Evolutionary conservation across 2,888 invertebrate species (phyloP), one percentile per base, ranked within the genome.

Genomic region (Portevinia maculata): DNA sequence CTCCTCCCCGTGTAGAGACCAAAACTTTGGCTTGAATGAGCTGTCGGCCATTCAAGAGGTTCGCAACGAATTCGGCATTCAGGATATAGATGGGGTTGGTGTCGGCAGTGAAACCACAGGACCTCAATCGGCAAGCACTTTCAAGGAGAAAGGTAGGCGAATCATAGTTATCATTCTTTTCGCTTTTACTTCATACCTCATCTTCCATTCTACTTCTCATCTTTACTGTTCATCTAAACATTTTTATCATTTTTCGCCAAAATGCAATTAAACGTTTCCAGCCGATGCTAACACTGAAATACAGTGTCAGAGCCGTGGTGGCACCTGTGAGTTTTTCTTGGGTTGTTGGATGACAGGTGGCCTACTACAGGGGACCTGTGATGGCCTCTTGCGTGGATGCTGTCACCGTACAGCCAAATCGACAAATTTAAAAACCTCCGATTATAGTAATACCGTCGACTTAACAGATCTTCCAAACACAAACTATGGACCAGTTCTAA

Each of bases 311-410:
- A 89, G 91, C 85, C 90, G 91, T 52, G 96, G 95, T 78, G 94
- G 96, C 69, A 95, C 94, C 85, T 97, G 97, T 91, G 97, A 97
- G 91, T 97, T 97, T 92, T 97, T 97, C 92, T 93, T 97, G 88
- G 94, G 95, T 91, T 97, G 97, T 92, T 97, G 97, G 97, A 94
- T 97, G 93, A 93, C 95, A 79, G 96, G 96, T 86, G 97, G 97
- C 78, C 92, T 96, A 74, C 92, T 97, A 88, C 96, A 97, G 88
- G 96, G 96, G 85, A 94, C 96, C 85, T 97, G 97, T 90, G 94
- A 94, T 86, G 94, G 95, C 84, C 92, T 97, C 85, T 92, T 97
- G 86, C 95, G 94, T 89, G 96, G 96, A 85, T 97, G 97, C 93
- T 97, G 97, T 91, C 95, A 95, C 89, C 94, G 96, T 90, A 93